Conservation (phyloP, 1,140 invertebrate species). For the Caenorhabditis tropicalis region DNA sequence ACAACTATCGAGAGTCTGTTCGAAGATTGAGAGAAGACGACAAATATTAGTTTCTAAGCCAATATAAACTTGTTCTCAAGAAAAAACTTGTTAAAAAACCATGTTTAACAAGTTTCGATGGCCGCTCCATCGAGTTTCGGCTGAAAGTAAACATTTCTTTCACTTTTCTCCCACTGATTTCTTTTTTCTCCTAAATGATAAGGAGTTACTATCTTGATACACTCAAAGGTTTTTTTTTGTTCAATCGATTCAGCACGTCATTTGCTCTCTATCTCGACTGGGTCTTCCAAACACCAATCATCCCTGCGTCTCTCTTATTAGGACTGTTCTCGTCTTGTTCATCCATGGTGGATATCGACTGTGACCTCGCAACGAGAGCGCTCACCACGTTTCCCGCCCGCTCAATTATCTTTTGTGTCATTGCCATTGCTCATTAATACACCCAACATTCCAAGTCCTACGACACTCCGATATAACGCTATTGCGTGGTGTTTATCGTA, state of each 20-base stretch:
- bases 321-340: no score
- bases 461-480: neutral
- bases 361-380: no score
- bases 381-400: no score
- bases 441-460: neutral
- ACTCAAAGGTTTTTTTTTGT: neutral
- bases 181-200: neutral
- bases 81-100: neutral
- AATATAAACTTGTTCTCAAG: neutral
- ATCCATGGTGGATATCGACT: no score
- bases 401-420: neutral
- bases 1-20: no score
- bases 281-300: neutral
- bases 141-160: slow-evolving; percentile 17
- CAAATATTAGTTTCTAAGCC: neutral
- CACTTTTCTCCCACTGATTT: neutral
- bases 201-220: slow-evolving; percentile 9
- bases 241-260: neutral
- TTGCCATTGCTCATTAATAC: neutral
- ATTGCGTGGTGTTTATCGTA: neutral
- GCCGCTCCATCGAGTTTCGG: neutral
- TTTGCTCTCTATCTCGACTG: neutral
- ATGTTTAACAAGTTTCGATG: slow-evolving; percentile 16
- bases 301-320: neutral
- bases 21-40: neutral